Base-by-base conservation (phyloP, 2,888 invertebrate genomes). In the Bombylius major region DNA sequence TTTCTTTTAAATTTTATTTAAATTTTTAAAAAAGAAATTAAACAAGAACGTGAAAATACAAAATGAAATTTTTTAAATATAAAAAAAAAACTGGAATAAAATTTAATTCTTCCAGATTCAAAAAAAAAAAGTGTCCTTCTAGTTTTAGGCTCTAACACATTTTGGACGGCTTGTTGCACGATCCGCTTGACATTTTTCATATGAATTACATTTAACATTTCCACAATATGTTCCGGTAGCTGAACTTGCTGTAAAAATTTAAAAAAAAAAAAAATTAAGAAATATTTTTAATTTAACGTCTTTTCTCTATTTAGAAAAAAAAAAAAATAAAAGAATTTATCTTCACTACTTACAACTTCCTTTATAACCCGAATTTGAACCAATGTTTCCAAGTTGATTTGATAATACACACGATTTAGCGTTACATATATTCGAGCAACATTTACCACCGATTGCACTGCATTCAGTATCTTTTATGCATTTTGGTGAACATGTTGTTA, bases 351-450 rank as follows among this genome's bases (percentile, higher is more conserved):
- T 65, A 67, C 74, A 64, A 42, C 39, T 63, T 56, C 69, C 67
- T 63, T 77, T 76, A 62, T 77, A 77, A 58, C 72, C 71, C 55
- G 67, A 66, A 5, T 68, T 65, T n/a, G 68, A 66, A 3, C 59
- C 62, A 39, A 64, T 62, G 11, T 56, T 61, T 8, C 67, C 68
- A 45, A 70, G 57, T 47, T 64, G 39, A 64, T 75, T 76, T 2
- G 81, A 66, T 33, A 77, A 72, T 0, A 78, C 77, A 65, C 87
- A 87, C 3, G 86, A 86, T 67, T 80, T 82, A 51, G 77, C 76
- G 63, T 84, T 83, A 74, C 87, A 87, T 56, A 80, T 70, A 71
- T 87, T 87, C 9, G 81, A 77, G 63, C 84, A 84, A 69, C 87
- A 87, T 62, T 82, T 81, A 67, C 82, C 80, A 61, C 82, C 82